Conservation (phyloP, 1,140 invertebrate genomes). For the Drosophila leontia region DNA sequence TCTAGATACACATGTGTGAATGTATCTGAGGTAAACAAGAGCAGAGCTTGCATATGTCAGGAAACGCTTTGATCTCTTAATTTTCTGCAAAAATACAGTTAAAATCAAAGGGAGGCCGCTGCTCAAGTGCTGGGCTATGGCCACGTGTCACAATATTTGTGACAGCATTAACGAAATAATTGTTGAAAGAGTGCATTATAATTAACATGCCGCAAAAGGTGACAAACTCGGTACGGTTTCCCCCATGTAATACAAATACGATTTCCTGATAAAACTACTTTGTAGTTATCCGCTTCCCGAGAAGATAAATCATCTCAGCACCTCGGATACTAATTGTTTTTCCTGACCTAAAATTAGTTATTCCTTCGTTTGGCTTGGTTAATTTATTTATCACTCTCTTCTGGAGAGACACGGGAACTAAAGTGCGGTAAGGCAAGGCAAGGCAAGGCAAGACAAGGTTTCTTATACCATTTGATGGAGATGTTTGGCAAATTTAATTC, state of each 20-base stretch:
- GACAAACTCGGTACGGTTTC: slow-evolving; percentile 15
- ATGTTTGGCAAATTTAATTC: slow-evolving; percentile 52
- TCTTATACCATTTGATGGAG: slow-evolving; percentile 29
- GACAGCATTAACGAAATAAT: slow-evolving; percentile 61
- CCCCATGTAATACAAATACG: slow-evolving; percentile 23
- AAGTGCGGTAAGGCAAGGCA: neutral
- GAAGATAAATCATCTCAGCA: slow-evolving; percentile 35
- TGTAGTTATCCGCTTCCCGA: slow-evolving; percentile 23
- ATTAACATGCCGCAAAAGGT: slow-evolving; percentile 38
- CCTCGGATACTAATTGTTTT: slow-evolving; percentile 23
- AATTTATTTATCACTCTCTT: slow-evolving; percentile 37
- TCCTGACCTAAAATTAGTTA: slow-evolving; percentile 30
- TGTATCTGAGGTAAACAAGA: slow-evolving; percentile 36
- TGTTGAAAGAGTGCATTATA: slow-evolving; percentile 69
- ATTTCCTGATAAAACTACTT: slow-evolving; percentile 42
- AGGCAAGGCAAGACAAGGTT: neutral
- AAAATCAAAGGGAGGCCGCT: slow-evolving; percentile 71
- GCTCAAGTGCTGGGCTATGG: slow-evolving; percentile 44
- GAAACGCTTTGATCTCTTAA: slow-evolving; percentile 72
- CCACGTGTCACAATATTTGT: slow-evolving; percentile 74
- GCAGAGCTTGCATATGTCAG: slow-evolving; percentile 31
- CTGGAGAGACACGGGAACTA: neutral
- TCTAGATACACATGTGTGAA: slow-evolving; percentile 20
- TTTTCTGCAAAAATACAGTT: slow-evolving; percentile 70
- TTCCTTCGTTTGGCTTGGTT: slow-evolving; percentile 7